Evolutionary conservation across 1,140 invertebrate genomes (phyloP), one percentile per base, ranked within the genome.

Genomic region (Drosophila ambigua): DNA sequence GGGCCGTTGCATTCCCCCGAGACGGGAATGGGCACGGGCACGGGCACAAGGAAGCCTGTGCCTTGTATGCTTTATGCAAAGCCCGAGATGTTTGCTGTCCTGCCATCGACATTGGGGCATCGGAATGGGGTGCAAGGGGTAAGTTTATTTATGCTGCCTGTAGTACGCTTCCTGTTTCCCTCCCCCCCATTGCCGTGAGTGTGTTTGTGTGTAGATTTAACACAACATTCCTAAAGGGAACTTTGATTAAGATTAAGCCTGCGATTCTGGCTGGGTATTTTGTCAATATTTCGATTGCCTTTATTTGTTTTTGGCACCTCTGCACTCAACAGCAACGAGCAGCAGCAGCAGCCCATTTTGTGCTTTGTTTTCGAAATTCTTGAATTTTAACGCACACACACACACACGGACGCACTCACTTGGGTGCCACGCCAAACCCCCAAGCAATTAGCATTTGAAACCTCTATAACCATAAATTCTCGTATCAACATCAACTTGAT

Each of bases 391-490:
- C 48, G 11, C 50, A 35, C 5, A 43, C 41, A 41, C 46, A 45
- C 8, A 16, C 16, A 16, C 16, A 16, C 0, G 20, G 20, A 24
- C 20, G 9, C 31, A 26, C n/a, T 35, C 23, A 31, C 23, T 26
- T 63, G 15, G 11, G 13, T 35, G 15, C 43, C n/a, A 9, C 26
- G n/a, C 44, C 39, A 28, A 31, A 2, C 23, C 26, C 13, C 15
- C 16, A 35, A 52, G 69, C 76, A 83, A 84, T 83, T 84, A 84
- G 76, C 72, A 84, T 76, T 63, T 63, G 65, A 72, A 79, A 76
- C 65, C 79, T 48, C 23, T 58, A 84, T 79, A 62, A 66, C 76
- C 59, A 83, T 84, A 83, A 83, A 83, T 83, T 83, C 54, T 63
- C 28, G 2, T 46, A 57, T 59, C 51, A 68, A 66, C 68, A 45